phyloP scores from a whole-genome alignment of 2,888 invertebrate species.

The Selenia dentaria region DNA sequence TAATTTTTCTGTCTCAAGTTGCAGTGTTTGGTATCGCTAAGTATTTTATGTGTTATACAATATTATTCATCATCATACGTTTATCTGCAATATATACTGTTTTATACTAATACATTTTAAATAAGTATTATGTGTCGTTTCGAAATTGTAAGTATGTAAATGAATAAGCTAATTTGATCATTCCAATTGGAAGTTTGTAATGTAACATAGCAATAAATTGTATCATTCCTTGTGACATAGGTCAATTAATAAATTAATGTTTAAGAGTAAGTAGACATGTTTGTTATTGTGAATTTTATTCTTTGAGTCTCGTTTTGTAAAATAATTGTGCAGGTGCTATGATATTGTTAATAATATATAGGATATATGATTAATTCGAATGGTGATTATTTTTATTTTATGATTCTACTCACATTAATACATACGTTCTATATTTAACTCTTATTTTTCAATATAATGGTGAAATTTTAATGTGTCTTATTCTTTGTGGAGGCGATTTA shows the following conservation, averaged over 20 bases:
- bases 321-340: conserved; percentile 55
- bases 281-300: conserved; percentile 17
- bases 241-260: conserved; percentile 47
- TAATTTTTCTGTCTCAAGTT: too few relatives aligned
- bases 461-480: too few relatives aligned
- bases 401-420: too few relatives aligned
- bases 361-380: conserved; percentile 24
- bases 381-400: conserved; percentile 1
- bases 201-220: conserved; percentile 44
- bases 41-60: too few relatives aligned
- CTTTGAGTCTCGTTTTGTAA: conserved; percentile 34
- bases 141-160: conserved; percentile 16
- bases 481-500: too few relatives aligned
- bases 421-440: too few relatives aligned
- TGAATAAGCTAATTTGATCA: conserved; percentile 22
- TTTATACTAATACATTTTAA: too few relatives aligned
- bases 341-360: conserved; percentile 40
- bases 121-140: background rate
- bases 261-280: conserved; percentile 19
- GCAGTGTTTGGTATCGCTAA: too few relatives aligned
- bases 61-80: too few relatives aligned
- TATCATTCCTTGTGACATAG: conserved; percentile 40
- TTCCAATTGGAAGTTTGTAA: conserved; percentile 39
- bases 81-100: too few relatives aligned
- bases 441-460: too few relatives aligned